Conservation (phyloP, 2,797 vertebrate genomes). For the Cichlasoma orientale region DNA sequence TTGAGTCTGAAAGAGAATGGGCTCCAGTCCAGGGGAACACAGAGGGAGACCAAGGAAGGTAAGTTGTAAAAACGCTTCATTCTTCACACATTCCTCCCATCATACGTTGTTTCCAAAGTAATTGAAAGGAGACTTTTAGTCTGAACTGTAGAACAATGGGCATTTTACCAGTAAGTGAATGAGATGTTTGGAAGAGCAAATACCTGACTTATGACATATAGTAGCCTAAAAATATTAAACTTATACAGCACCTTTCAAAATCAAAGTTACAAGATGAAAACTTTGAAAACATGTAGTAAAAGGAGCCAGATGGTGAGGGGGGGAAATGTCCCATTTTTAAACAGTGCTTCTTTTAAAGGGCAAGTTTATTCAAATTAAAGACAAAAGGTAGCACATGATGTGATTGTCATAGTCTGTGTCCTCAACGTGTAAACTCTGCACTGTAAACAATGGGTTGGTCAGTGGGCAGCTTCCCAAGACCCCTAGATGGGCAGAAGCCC, state of each 20-base stretch:
- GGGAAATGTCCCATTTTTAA: not conserved
- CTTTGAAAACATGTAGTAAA: not conserved
- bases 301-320: not conserved
- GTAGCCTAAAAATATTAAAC: not conserved
- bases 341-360: not conserved
- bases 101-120: slow-evolving; percentile 39
- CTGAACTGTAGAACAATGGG: slow-evolving; percentile 57
- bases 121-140: slow-evolving; percentile 9
- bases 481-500: not conserved
- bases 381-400: not conserved
- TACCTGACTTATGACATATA: slow-evolving; percentile 32
- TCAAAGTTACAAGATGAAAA: not conserved
- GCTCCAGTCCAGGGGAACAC: slow-evolving; percentile 84
- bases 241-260: not conserved
- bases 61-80: slow-evolving; percentile 64
- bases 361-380: not conserved
- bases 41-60: slow-evolving; percentile 92
- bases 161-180: slow-evolving; percentile 36
- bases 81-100: slow-evolving; percentile 57
- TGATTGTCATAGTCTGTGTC: not conserved
- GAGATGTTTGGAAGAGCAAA: slow-evolving; percentile 28
- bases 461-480: not conserved
- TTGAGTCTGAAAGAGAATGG: slow-evolving; percentile 93
- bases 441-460: not conserved
- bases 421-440: not conserved